phyloP scores from a whole-genome alignment of 2,113 vertebrate genomes.

The Coturnix japonica region DNA sequence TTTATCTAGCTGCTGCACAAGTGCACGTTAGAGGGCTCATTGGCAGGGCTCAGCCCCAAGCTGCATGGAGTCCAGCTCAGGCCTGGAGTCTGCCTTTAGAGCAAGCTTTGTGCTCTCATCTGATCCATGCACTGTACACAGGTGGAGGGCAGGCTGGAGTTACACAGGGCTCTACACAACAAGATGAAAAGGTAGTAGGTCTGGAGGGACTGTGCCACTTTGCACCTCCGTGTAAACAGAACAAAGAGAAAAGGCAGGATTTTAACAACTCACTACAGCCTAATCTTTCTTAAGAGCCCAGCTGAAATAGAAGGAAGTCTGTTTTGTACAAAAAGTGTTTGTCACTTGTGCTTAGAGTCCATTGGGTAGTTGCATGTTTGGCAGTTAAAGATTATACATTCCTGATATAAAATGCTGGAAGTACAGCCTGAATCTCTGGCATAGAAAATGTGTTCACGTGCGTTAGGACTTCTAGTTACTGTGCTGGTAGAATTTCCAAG shows the following conservation, averaged over 20 bases:
- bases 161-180: not conserved
- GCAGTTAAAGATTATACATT: not conserved
- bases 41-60: fast-evolving
- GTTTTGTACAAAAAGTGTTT: not conserved
- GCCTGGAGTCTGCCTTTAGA: not conserved
- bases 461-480: not conserved
- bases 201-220: not conserved
- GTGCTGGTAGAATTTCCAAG: not conserved
- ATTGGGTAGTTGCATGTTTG: not conserved
- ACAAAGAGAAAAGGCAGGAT: not conserved
- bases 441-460: not conserved
- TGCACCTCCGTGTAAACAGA: not conserved
- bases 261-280: not conserved
- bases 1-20: not conserved
- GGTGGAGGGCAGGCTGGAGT: not conserved
- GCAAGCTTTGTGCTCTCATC: not conserved
- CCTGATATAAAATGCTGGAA: not conserved
- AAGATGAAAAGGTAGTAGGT: not conserved
- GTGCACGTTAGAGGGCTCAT: not conserved
- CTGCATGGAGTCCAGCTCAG: not conserved
- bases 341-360: not conserved
- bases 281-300: not conserved
- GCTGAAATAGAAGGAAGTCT: not conserved
- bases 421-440: not conserved
- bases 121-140: not conserved